phyloP scores from a whole-genome alignment of 1,140 invertebrate species.

The Monomorium pharaonis region DNA sequence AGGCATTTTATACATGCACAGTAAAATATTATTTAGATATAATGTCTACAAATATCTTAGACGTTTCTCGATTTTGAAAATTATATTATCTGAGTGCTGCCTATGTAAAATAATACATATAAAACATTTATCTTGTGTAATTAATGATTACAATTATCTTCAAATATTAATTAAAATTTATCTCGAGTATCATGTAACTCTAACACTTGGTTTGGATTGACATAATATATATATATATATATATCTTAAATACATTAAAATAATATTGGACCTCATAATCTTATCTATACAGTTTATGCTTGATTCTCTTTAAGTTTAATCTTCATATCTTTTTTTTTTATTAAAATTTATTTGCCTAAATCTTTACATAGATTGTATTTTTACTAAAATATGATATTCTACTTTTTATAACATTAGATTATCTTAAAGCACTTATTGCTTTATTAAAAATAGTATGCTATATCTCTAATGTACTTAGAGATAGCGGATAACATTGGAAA shows the following conservation, averaged over 20 bases:
- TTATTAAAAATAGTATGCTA: background rate
- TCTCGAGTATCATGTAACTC: background rate
- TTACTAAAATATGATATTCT: background rate
- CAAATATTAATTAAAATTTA: no score
- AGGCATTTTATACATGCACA: no score
- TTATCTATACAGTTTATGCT: constrained; percentile 63
- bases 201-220: constrained; percentile 55
- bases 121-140: no score
- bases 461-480: constrained; percentile 6
- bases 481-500: constrained; percentile 21
- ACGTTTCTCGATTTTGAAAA: no score
- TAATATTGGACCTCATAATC: constrained; percentile 57
- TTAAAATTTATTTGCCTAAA: background rate
- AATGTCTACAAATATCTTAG: no score
- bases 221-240: constrained; percentile 16
- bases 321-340: background rate
- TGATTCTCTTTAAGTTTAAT: constrained; percentile 54
- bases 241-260: constrained; percentile 10
- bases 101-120: no score
- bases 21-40: no score
- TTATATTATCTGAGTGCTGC: no score
- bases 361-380: background rate
- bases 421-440: constrained; percentile 12
- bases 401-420: constrained; percentile 27
- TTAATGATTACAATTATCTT: no score